Evolutionary conservation across 2,113 vertebrate genomes (phyloP).

Genomic region (Gallinago paraguaiae): DNA sequence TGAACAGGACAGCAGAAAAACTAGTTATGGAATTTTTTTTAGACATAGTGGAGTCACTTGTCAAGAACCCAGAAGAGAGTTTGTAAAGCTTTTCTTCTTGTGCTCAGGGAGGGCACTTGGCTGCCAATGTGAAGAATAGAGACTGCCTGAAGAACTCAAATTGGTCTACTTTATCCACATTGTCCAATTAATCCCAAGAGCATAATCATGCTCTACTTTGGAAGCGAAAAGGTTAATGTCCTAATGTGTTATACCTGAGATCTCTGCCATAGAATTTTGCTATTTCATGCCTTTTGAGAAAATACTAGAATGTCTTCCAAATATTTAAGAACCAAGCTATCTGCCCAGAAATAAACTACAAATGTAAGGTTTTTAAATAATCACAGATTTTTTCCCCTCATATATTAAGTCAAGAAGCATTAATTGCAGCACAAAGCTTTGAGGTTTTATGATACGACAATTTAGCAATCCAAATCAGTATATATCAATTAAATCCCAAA

Average conservation of each 20-base stretch:
- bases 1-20: neutral
- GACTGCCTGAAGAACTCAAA: neutral
- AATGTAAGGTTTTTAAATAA: neutral
- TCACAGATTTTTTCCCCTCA: neutral
- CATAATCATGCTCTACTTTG: neutral
- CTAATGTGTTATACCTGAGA: neutral
- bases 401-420: neutral
- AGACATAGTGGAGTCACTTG: neutral
- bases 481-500: neutral
- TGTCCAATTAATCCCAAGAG: neutral
- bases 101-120: neutral
- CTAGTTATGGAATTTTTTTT: rapidly evolving
- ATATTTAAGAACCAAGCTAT: neutral
- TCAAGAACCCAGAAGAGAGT: neutral
- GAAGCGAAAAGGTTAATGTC: neutral
- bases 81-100: neutral
- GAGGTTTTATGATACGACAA: neutral
- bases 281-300: neutral
- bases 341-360: neutral
- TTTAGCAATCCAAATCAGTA: neutral
- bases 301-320: neutral
- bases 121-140: neutral
- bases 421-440: neutral
- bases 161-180: neutral
- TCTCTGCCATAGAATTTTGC: neutral